These are phyloP conservation scores for Latrodectus elegans DNA, from an alignment of 2,888 invertebrate genomes.

Conservation along the genomic window DNA sequence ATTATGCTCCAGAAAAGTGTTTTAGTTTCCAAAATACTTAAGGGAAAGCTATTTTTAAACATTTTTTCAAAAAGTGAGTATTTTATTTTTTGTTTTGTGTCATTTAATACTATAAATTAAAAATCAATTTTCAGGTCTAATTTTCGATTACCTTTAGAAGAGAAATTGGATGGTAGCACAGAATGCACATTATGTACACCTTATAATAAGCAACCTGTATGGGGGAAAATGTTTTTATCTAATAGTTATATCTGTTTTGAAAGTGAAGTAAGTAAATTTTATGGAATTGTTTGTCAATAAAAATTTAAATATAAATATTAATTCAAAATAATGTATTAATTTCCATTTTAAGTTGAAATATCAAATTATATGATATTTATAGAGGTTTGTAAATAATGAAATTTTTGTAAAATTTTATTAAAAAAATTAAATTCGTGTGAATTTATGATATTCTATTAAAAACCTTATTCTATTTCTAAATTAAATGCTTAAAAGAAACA, in stretches of 20 bases:
- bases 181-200: constrained; percentile 96
- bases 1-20: too few relatives aligned
- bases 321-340: too few relatives aligned
- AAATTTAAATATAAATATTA: too few relatives aligned
- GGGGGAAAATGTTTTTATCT: constrained; percentile 92
- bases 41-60: neutral
- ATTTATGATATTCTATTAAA: too few relatives aligned
- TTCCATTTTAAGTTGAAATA: too few relatives aligned
- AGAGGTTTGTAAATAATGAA: too few relatives aligned
- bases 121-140: constrained; percentile 73
- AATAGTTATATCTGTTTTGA: constrained; percentile 96
- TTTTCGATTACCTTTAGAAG: constrained; percentile 85
- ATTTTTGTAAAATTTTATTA: too few relatives aligned
- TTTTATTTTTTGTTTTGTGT: constrained; percentile 1
- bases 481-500: too few relatives aligned
- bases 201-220: constrained; percentile 90
- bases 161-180: constrained; percentile 94
- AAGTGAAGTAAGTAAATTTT: constrained; percentile 83
- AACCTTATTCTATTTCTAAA: too few relatives aligned
- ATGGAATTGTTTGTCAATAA: neutral
- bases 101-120: too few relatives aligned
- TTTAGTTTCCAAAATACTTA: neutral
- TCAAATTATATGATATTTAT: too few relatives aligned
- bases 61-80: neutral
- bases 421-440: too few relatives aligned